Evolutionary conservation across 2,113 vertebrate genomes (phyloP), one percentile per base, ranked within the genome.

Genomic region (Pleuronectes platessa): DNA sequence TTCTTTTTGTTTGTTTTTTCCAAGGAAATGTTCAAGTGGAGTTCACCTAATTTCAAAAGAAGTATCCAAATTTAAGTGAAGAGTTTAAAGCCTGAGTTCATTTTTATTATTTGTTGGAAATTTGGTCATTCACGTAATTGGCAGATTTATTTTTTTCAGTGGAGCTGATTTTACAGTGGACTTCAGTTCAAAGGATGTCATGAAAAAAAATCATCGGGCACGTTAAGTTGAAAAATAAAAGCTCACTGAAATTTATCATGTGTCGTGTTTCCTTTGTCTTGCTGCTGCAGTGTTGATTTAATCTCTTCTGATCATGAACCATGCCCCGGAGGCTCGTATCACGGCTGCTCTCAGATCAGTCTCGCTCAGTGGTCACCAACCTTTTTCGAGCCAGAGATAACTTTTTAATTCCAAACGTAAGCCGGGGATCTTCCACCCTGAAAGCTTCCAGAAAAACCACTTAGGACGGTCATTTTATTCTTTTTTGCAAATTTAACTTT

Each of bases 211-310:
- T 61, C 75, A 92, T 91, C 90, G 86, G 83, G 89, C 71, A 74
- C 74, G 62, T 92, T 93, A 85, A 85, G 93, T 93, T 94, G 42
- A 71, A 83, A 94, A 95, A 31, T 31, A 95, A 95, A 95, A 95
- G 90, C 93, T 95, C 94, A 94, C 94, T 95, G 93, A 92, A 94
- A 92, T 92, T 91, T 92, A 84, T 18, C 24, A 27, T 66, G 56
- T 73, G 20, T 27, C 55, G 14, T 60, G 35, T 23, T 11, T n/a
- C 3, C 4, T 10, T 14, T 31, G 47, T 31, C 11, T 9, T 67
- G 31, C 31, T 31, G 31, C 31, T 31, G 31, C 6, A 7, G 6
- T 31, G 6, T 31, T 31, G 27, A 31, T 31, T 31, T 31, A 1
- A 0, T 31, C 5, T 31, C 27, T 31, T 7, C 8, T 42, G 3